Evolutionary conservation across 2,888 invertebrate genomes (phyloP), one percentile per base, ranked within the genome.

Genomic region (Drosophila quinaria): DNA sequence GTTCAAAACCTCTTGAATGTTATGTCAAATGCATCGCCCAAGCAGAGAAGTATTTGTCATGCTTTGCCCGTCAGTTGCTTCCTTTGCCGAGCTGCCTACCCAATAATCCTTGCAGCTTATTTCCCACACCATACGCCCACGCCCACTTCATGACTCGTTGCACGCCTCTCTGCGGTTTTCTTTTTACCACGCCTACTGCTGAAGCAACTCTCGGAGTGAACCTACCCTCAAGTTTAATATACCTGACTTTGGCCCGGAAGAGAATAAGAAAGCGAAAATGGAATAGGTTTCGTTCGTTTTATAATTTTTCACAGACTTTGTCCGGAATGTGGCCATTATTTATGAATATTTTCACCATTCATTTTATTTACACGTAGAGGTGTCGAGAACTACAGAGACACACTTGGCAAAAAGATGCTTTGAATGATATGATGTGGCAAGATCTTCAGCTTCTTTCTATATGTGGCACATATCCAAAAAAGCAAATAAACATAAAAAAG

Each of bases 281-380:
- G 52, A 41, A 55, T 54, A 37, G 71, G 55, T 50, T 44, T 63
- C 52, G 69, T 73, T 68, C 85, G 81, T 82, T 81, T 85, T 81
- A 84, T 84, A 22, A 82, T 81, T 81, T 81, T 81, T 73, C 76
- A 69, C 68, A 79, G 85, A 79, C 79, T 41, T 64, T 64, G 51
- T 60, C 55, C 22, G 39, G 50, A 71, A 80, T 78, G 88, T 78
- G 74, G 22, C 56, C 83, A 76, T 86, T 86, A 83, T 88, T 85
- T 88, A 88, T 87, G 88, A 78, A 80, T 85, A 78, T 88, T 85
- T 82, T 85, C 88, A 85, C 88, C 85, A 82, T 86, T 85, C 85
- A 76, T 85, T 84, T 76, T 85, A 80, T 81, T 81, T 81, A 80
- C 76, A 67, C 49, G 51, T 22, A 22, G 22, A 4, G 22, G 22